phyloP scores from a whole-genome alignment of 2,888 invertebrate genomes.

The Sinhomidia bicolor region DNA sequence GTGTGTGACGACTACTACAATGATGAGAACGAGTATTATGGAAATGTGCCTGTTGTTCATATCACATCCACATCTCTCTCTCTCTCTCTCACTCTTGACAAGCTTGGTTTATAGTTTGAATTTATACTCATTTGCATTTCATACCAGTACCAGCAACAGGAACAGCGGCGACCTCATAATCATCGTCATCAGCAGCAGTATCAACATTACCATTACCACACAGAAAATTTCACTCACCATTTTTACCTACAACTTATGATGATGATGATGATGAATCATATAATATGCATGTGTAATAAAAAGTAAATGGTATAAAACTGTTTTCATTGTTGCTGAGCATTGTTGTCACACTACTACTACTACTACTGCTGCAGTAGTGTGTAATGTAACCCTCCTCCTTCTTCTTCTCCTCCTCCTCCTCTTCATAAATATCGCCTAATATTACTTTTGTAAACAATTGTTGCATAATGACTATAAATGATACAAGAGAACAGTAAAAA shows the following conservation, averaged over 20 bases:
- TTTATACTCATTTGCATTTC: conserved; percentile 7
- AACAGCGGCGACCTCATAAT: neutral
- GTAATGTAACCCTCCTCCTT: neutral
- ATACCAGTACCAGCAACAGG: neutral
- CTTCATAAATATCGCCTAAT: neutral
- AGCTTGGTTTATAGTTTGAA: neutral
- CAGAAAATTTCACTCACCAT: neutral
- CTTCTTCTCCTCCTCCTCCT: neutral
- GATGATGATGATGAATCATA: neutral
- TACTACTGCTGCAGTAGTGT: too few relatives aligned
- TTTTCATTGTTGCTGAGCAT: neutral
- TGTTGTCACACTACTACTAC: too few relatives aligned
- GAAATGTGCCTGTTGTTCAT: conserved; percentile 4
- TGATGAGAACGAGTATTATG: conserved; percentile 25
- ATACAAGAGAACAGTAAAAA: neutral
- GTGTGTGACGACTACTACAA: neutral
- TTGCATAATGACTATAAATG: neutral
- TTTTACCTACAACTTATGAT: neutral
- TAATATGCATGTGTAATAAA: neutral
- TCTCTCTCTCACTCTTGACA: conserved; percentile 6
- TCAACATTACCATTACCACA: too few relatives aligned
- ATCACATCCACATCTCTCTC: neutral
- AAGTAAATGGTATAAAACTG: neutral
- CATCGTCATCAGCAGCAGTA: neutral
- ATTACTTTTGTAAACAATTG: too few relatives aligned